These are phyloP conservation scores for Varanus komodoensis DNA, from an alignment of 2,113 vertebrate species.

Conservation along the genomic window DNA sequence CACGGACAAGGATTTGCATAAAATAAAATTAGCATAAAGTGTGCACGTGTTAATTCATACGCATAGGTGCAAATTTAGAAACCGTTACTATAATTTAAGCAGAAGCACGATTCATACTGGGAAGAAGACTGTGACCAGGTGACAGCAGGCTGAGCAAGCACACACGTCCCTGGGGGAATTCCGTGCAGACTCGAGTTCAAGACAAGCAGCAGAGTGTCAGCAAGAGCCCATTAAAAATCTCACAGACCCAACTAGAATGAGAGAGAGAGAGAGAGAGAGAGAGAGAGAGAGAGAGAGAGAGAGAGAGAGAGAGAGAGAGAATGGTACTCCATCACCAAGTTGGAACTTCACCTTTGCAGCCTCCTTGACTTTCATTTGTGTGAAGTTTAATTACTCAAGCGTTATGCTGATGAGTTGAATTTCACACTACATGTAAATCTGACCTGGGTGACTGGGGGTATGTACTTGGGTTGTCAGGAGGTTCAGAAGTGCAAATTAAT, in stretches of 20 bases:
- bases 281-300: background rate
- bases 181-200: background rate
- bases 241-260: background rate
- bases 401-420: conserved; percentile 38
- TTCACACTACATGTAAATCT: conserved; percentile 46
- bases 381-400: conserved; percentile 30
- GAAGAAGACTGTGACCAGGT: too few species aligned
- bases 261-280: background rate
- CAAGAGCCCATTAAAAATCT: background rate
- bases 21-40: too few species aligned
- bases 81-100: too few species aligned
- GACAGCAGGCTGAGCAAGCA: too few species aligned
- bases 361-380: conserved; percentile 30
- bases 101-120: too few species aligned
- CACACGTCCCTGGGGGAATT: background rate
- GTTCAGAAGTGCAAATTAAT: conserved; percentile 29
- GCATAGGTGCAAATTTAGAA: too few species aligned
- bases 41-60: too few species aligned
- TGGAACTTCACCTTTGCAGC: conserved; percentile 28
- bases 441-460: conserved; percentile 21
- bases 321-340: conserved; percentile 18
- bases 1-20: too few species aligned
- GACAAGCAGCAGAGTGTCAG: background rate
- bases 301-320: background rate
- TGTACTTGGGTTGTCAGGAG: conserved; percentile 18